A percentile compares a stretch with the other conserved stretches of the same genome.
Evolutionary conservation across 2,113 vertebrate species (phyloP).

Genomic region (Brienomyrus longianalis): DNA sequence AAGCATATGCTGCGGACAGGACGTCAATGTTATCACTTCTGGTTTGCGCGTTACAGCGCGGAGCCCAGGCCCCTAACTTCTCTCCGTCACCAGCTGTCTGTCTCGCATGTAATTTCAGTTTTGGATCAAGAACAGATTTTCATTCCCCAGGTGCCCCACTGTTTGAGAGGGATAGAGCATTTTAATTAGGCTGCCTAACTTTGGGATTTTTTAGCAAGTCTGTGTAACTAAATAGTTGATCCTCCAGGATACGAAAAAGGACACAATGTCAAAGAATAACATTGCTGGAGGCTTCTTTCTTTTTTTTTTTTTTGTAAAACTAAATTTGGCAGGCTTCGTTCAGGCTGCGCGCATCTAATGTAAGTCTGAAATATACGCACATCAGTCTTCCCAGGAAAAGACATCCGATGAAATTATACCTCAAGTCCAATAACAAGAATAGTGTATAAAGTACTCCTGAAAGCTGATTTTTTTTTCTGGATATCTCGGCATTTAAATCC

Average conservation of each 20-base stretch:
- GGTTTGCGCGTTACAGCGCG: constrained; percentile 49
- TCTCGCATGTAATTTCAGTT: constrained; percentile 50
- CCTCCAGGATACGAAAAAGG: constrained; percentile 36
- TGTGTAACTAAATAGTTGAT: constrained; percentile 45
- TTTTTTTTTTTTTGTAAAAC: neutral
- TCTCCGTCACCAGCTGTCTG: constrained; percentile 56
- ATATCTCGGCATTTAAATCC: neutral
- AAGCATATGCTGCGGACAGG: constrained; percentile 56
- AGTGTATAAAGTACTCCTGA: neutral
- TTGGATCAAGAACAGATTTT: constrained; percentile 59
- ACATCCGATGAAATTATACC: neutral
- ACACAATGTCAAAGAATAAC: constrained; percentile 27
- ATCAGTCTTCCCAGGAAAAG: neutral
- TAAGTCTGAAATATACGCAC: neutral
- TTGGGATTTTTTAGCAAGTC: constrained; percentile 37
- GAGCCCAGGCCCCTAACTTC: constrained; percentile 37
- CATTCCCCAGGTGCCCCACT: constrained; percentile 44
- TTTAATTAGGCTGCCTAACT: constrained; percentile 51
- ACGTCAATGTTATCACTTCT: constrained; percentile 50
- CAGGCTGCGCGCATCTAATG: neutral
- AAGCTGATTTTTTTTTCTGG: neutral
- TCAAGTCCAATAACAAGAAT: neutral
- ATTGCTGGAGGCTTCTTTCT: constrained; percentile 21
- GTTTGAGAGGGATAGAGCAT: constrained; percentile 48
- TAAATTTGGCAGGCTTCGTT: neutral